These are phyloP conservation scores for Rallus crepitans DNA, from an alignment of 2,797 vertebrate species.

Conservation along the genomic window DNA sequence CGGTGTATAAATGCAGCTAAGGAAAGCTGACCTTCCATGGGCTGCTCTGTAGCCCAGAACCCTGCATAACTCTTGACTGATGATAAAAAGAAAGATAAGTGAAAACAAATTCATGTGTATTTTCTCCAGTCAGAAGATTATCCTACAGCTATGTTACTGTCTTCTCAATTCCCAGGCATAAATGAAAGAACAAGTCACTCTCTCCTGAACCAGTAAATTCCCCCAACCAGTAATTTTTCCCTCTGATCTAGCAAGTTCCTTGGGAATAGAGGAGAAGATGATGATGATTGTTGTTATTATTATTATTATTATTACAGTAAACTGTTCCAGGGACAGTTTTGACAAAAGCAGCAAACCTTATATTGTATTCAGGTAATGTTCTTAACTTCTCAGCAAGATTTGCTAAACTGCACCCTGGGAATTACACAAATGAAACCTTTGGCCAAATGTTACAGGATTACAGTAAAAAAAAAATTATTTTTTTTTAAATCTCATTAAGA, in stretches of 20 bases:
- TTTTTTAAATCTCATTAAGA: not conserved
- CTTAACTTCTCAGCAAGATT: constrained; percentile 26
- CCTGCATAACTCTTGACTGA: not conserved
- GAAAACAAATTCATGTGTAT: not conserved
- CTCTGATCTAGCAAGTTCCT: not conserved
- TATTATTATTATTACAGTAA: not conserved
- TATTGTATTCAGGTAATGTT: constrained; percentile 37
- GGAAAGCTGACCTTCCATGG: constrained; percentile 51
- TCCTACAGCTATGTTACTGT: not conserved
- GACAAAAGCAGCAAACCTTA: not conserved
- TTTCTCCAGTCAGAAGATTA: not conserved
- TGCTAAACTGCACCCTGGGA: not conserved
- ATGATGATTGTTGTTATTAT: not conserved
- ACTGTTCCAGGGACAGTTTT: not conserved
- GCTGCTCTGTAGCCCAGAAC: constrained; percentile 59
- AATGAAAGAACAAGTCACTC: constrained; percentile 35
- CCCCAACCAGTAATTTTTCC: not conserved
- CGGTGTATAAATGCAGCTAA: constrained; percentile 6
- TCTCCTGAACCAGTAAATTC: not conserved
- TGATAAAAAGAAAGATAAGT: not conserved
- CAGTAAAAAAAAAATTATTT: not conserved
- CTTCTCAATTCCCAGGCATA: constrained; percentile 39
- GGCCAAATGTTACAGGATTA: constrained; percentile 56
- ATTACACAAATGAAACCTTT: constrained; percentile 14
- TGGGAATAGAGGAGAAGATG: not conserved